Evolutionary conservation across 2,888 invertebrate species (phyloP), one percentile per base, ranked within the genome.

Genomic region (Lobophora halterata): DNA sequence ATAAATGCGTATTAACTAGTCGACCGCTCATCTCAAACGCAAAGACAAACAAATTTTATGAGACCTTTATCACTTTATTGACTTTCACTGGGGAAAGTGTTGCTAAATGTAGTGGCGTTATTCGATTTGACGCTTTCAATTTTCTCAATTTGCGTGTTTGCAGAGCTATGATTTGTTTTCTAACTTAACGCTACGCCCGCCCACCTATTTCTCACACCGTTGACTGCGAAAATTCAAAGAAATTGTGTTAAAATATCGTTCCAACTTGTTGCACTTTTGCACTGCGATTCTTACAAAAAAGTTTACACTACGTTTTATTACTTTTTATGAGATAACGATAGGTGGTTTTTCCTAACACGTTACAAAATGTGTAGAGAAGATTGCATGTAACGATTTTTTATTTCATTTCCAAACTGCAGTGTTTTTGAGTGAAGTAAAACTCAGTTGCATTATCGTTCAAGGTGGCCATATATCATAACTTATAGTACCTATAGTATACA

Each of bases 81-180:
- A 76, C 85, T 86, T 85, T 87, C 86, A 71, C 85, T 62, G 58
- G 82, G 62, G 85, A 87, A 87, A 87, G 85, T 85, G 77, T 78
- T 71, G 61, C 79, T 80, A 77, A 80, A 70, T 65, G 65, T 52
- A 57, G 63, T 60, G 64, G 61, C 63, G 62, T 72, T 76, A 76
- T 74, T 71, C 65, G 60, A 69, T 70, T 72, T 69, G 68, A 70
- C 75, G 76, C 81, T 82, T 85, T 85, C 80, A 63, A 78, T 76
- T 61, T 52, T 43, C 63, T 63, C 58, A 55, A 71, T 67, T 71
- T 63, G 58, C 58, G 52, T 57, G 60, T 55, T 66, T 58, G 56
- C 52, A 55, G 38, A 46, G 49, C 40, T 46, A 39, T 52, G 43
- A 54, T 50, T 56, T 55, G 60, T 53, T 48, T 37, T 42, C 24